A percentile compares a stretch with the other conserved stretches of the same genome.
Evolutionary conservation across 2,888 invertebrate species (phyloP).

Genomic region (Cephus spinipes): DNA sequence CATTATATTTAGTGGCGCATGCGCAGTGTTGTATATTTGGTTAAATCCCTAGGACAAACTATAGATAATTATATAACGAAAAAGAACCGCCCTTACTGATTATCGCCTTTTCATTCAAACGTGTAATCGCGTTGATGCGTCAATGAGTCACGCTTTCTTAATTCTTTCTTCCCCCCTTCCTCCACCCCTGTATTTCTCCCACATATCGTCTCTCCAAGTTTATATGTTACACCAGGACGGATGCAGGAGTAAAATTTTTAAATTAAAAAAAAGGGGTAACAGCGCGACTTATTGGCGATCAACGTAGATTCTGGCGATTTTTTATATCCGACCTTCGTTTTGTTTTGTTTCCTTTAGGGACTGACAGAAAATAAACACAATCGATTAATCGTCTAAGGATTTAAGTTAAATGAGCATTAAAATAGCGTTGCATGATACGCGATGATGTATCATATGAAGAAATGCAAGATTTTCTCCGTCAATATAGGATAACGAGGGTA

Average conservation of each 20-base stretch:
- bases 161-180: not conserved
- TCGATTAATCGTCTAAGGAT: slow-evolving; percentile 9
- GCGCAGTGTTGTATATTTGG: not conserved
- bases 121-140: not conserved
- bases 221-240: not conserved
- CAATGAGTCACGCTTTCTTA: not conserved
- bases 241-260: not conserved
- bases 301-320: not conserved
- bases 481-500: not conserved
- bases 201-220: not conserved
- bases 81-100: not conserved
- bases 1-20: not conserved
- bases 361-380: slow-evolving; percentile 7
- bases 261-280: not conserved
- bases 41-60: not conserved
- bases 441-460: slow-evolving; percentile 36
- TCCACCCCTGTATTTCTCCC: not conserved
- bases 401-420: slow-evolving; percentile 11
- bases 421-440: slow-evolving; percentile 32
- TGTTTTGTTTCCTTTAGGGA: not conserved
- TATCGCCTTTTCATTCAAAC: not conserved
- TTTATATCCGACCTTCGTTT: not conserved
- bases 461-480: slow-evolving; percentile 41
- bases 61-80: not conserved
- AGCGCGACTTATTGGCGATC: not conserved